Conservation (phyloP, 2,888 invertebrate genomes). For the Crossocerus cetratus region DNA sequence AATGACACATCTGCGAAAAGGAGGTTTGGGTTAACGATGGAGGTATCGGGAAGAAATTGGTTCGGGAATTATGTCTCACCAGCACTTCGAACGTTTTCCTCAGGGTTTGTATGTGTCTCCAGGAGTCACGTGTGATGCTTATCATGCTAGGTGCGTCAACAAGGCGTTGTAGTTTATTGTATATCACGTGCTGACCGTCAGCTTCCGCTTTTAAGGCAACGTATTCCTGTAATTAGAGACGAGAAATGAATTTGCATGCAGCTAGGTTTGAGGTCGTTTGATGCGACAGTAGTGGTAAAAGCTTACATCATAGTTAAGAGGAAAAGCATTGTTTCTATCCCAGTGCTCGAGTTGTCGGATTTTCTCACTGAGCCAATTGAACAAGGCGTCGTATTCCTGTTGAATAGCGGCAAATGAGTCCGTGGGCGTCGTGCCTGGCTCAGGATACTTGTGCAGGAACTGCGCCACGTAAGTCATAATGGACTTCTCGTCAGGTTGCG, state of each 20-base stretch:
- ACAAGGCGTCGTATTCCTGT: constrained; percentile 87
- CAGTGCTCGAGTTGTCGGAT: constrained; percentile 87
- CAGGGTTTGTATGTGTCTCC: constrained; percentile 87
- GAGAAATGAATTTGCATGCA: background rate
- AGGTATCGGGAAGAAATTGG: too few relatives aligned
- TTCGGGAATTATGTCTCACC: constrained; percentile 67
- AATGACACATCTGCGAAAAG: constrained; percentile 83
- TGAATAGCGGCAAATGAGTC: constrained; percentile 88
- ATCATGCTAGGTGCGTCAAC: constrained; percentile 89
- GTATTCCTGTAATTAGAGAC: constrained; percentile 82
- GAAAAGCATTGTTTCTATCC: constrained; percentile 86
- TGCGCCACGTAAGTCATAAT: constrained; percentile 99
- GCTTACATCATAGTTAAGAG: constrained; percentile 84
- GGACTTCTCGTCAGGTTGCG: constrained; percentile 97
- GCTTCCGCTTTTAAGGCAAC: constrained; percentile 87
- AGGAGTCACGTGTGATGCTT: constrained; percentile 90
- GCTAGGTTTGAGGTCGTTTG: constrained; percentile 2
- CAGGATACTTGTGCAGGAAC: constrained; percentile 96
- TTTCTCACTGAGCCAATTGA: constrained; percentile 89
- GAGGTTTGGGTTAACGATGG: background rate
- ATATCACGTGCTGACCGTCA: constrained; percentile 84
- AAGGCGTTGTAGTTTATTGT: constrained; percentile 87
- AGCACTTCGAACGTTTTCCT: constrained; percentile 88
- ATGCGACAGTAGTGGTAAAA: background rate
- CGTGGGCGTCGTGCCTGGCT: constrained; percentile 87